phyloP scores from a whole-genome alignment of 2,888 invertebrate species.

The Unio pictorum region DNA sequence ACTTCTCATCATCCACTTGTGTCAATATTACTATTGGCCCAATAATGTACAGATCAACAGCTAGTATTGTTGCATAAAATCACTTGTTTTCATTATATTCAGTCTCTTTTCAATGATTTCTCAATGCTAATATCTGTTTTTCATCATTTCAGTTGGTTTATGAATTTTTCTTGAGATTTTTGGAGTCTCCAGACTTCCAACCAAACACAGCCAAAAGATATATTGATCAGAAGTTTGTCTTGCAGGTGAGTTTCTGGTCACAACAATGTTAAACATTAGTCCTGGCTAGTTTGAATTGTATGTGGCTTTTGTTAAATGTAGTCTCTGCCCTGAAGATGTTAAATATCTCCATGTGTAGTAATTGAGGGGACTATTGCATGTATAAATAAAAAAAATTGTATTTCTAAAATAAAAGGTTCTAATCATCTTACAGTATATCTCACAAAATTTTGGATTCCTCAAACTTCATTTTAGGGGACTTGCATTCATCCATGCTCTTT shows the following conservation, averaged over 20 bases:
- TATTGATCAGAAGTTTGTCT: constrained; percentile 95
- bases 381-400: too few species aligned
- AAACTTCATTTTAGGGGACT: too few species aligned
- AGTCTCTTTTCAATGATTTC: neutral
- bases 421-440: too few species aligned
- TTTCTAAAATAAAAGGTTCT: too few species aligned
- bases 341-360: neutral
- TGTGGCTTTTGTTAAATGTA: too few species aligned
- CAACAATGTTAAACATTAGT: neutral
- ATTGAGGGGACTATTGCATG: too few species aligned
- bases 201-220: constrained; percentile 91
- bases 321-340: neutral
- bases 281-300: neutral
- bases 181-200: constrained; percentile 83
- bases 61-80: neutral
- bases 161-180: constrained; percentile 71
- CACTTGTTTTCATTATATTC: neutral
- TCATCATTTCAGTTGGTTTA: constrained; percentile 68
- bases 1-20: too few species aligned
- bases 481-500: too few species aligned
- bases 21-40: too few species aligned
- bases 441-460: too few species aligned
- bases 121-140: constrained; percentile 9
- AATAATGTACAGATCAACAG: too few species aligned
- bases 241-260: constrained; percentile 79